Base-by-base conservation (phyloP, 2,797 vertebrate species). In the Podarcis lilfordi region DNA sequence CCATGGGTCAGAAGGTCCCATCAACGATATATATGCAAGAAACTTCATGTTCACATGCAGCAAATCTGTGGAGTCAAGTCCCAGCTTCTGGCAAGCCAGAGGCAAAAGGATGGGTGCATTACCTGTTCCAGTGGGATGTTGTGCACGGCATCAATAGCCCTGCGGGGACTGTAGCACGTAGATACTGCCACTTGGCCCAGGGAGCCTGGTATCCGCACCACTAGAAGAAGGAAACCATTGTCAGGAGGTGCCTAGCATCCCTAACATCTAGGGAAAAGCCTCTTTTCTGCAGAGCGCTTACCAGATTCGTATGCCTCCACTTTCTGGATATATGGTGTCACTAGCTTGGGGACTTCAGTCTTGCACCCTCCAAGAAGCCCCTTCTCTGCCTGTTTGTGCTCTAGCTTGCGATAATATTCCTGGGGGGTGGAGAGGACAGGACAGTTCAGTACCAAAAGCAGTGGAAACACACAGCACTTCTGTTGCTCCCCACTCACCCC, bases 161-260 rank as follows among this genome's bases (percentile, higher is more conserved):
- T 96, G 9, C 99, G 98, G 68, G 99, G 99, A 82, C 98, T 98
- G 95, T 98, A 98, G 95, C 99, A 99, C 0, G 99, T 99, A 0
- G 99, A 99, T 86, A 99, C 97, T 0, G 98, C 98, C 0, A 99
- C 99, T 94, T 99, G 99, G 91, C 99, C 99, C 91, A 99, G 92
- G 0, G 98, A 99, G 43, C 99, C 99, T 5, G 99, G 98, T 0
- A 99, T 98, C 92, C 99, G 98, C 88, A 99, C 97, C 92, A 99
- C 99, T 99, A 88, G 13, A 17, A 15, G 68, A 5, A 85, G 32
- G 32, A 40, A 40, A 25, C 17, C 32, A 32, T 19, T 5, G 8
- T 89, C 43, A 89, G 71, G 35, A 85, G 29, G 23, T 0, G 2
- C 2, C 5, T 21, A 13, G 8, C 19, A 4, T 8, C 0, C 0